Base-by-base conservation (phyloP, 2,888 invertebrate genomes). In the Leptura quadrifasciata region DNA sequence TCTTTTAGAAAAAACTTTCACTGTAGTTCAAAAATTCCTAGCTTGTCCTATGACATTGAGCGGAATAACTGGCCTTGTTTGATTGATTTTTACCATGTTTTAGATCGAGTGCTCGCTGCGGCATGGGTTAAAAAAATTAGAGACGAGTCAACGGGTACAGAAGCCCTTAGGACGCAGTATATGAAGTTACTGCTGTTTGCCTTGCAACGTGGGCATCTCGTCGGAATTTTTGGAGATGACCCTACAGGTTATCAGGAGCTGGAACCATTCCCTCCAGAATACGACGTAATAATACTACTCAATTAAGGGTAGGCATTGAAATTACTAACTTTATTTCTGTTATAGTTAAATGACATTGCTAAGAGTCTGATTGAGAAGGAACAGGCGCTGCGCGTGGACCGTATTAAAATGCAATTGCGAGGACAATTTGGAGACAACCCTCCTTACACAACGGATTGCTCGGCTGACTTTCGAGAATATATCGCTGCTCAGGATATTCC, bases 401-500 rank as follows among this genome's bases (percentile, higher is more conserved):
- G 80, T 6, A 76, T 82, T 24, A 52, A 74, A 61, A 80, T 79
- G 24, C 83, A 84, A 54, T 69, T 85, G 15, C 79, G 79, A 21
- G 87, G 86, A 6, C 83, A 85, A 39, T 79, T 76, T 18, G 87
- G 86, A 0, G 86, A 86, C 75, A 83, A 80, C 79, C 88, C 88
- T 1, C 87, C 87, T 0, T 88, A 86, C 72, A 85, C 82, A 8
- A 85, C 87, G 0, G 89, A 89, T 64, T 86, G 85, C 81, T 89
- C 90, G 0, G 85, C 89, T 1, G 89, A 91, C 83, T 83, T 89
- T 15, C 83, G 87, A 58, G 89, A 90, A 80, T 91, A 90, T 83
- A 89, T 89, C 0, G 89, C 90, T 0, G 87, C 89, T 20, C 91
- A 91, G 80, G 88, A 90, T 79, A 90, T 91, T 74, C 90, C 90